Percentiles rank a stretch among this genome's conserved stretches.
Evolutionary conservation across 1,140 invertebrate species (phyloP).

Genomic region (Musca vetustissima): DNA sequence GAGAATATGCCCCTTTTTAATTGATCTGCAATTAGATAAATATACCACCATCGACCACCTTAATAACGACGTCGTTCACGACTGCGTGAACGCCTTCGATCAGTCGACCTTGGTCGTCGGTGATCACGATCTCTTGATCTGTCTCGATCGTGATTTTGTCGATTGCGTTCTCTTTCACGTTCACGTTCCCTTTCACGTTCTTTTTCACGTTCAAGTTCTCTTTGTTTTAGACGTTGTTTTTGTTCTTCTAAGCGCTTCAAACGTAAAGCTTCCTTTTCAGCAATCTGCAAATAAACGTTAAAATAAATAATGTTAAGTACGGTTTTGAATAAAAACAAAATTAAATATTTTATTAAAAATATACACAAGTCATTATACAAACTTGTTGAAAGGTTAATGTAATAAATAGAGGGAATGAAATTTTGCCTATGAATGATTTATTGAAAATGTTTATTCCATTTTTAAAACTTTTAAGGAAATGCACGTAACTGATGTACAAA

Average conservation of each 20-base stretch:
- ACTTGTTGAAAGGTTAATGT: too few species aligned
- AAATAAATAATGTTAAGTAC: too few species aligned
- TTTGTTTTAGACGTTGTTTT: slow-evolving; percentile 67
- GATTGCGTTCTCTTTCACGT: slow-evolving; percentile 19
- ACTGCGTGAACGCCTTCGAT: slow-evolving; percentile 48
- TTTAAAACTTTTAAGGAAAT: too few species aligned
- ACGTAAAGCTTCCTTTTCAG: slow-evolving; percentile 82
- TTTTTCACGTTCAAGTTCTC: slow-evolving; percentile 38
- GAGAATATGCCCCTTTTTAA: neutral
- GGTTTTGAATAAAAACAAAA: too few species aligned
- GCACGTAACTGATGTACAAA: too few species aligned
- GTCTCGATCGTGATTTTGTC: slow-evolving; percentile 7
- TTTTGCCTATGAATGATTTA: too few species aligned
- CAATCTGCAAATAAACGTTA: slow-evolving; percentile 68
- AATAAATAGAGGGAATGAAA: too few species aligned
- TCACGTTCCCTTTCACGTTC: slow-evolving; percentile 28
- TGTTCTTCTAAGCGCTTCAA: slow-evolving; percentile 83
- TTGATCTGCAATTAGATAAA: slow-evolving; percentile 12
- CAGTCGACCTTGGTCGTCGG: slow-evolving; percentile 43
- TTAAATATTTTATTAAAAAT: too few species aligned
- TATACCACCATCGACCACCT: slow-evolving; percentile 24
- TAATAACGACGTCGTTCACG: slow-evolving; percentile 54
- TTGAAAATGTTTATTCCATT: too few species aligned
- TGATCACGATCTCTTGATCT: slow-evolving; percentile 29
- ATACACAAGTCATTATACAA: too few species aligned